Conservation (phyloP, 2,888 invertebrate species). For the Eupithecia centaureata region DNA sequence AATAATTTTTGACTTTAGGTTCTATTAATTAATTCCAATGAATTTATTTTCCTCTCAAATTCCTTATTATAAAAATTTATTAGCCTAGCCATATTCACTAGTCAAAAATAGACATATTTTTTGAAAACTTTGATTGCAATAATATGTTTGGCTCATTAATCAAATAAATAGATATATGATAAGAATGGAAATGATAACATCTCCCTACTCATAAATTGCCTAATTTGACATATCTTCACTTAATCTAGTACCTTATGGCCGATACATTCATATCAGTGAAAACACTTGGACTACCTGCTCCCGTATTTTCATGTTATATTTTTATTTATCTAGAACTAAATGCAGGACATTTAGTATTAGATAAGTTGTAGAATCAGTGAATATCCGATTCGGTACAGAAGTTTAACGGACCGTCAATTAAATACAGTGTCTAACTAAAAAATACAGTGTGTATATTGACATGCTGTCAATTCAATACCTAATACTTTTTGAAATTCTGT, state of each 20-base stretch:
- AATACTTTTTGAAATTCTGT: too few relatives aligned
- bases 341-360: too few relatives aligned
- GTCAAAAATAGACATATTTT: neutral
- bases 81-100: neutral
- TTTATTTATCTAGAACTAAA: too few relatives aligned
- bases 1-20: neutral
- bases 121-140: neutral
- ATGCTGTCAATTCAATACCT: too few relatives aligned
- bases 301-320: too few relatives aligned
- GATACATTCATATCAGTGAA: too few relatives aligned
- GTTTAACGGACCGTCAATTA: too few relatives aligned
- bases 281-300: too few relatives aligned
- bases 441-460: too few relatives aligned
- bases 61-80: neutral
- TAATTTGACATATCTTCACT: slow-evolving; percentile 2
- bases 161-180: neutral
- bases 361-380: too few relatives aligned
- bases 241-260: neutral
- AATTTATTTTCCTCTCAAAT: neutral
- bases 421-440: too few relatives aligned
- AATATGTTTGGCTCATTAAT: neutral
- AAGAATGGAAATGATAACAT: neutral
- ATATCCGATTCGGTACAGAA: too few relatives aligned
- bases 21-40: neutral
- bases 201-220: neutral